Conservation (phyloP, 2,797 vertebrate genomes). For the Sebastes kiyomatsui region DNA sequence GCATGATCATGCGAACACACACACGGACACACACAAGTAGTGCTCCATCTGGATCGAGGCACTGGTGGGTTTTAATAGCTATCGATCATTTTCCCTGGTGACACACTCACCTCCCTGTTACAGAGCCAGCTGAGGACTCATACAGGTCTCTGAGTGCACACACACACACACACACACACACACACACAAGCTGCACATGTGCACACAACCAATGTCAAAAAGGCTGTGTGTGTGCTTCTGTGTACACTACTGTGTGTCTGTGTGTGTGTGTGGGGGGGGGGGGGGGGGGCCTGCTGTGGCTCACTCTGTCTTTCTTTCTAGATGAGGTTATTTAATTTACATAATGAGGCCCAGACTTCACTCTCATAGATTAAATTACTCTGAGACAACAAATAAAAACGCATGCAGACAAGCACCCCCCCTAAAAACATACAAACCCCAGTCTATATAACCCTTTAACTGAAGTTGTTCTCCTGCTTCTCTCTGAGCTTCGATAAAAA, state of each 20-base stretch:
- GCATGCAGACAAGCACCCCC: slow-evolving; percentile 49
- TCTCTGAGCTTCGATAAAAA: background rate
- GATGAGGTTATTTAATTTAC: slow-evolving; percentile 82
- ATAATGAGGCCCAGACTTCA: slow-evolving; percentile 80
- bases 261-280: background rate
- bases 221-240: slow-evolving; percentile 16
- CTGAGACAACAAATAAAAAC: slow-evolving; percentile 79
- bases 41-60: slow-evolving; percentile 76
- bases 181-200: slow-evolving; percentile 6
- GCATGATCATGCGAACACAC: slow-evolving; percentile 48
- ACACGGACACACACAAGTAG: slow-evolving; percentile 46
- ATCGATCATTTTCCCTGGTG: slow-evolving; percentile 83
- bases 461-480: slow-evolving; percentile 7
- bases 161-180: slow-evolving; percentile 27
- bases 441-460: slow-evolving; percentile 29
- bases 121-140: slow-evolving; percentile 67
- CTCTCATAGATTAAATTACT: slow-evolving; percentile 81
- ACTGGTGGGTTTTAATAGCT: slow-evolving; percentile 82
- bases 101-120: slow-evolving; percentile 75
- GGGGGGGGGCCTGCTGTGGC: slow-evolving; percentile 50
- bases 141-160: slow-evolving; percentile 39
- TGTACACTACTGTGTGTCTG: background rate
- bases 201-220: slow-evolving; percentile 55
- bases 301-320: slow-evolving; percentile 70
- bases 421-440: slow-evolving; percentile 53